phyloP scores from a whole-genome alignment of 2,888 invertebrate species.

The Lamellibrachia columna region DNA sequence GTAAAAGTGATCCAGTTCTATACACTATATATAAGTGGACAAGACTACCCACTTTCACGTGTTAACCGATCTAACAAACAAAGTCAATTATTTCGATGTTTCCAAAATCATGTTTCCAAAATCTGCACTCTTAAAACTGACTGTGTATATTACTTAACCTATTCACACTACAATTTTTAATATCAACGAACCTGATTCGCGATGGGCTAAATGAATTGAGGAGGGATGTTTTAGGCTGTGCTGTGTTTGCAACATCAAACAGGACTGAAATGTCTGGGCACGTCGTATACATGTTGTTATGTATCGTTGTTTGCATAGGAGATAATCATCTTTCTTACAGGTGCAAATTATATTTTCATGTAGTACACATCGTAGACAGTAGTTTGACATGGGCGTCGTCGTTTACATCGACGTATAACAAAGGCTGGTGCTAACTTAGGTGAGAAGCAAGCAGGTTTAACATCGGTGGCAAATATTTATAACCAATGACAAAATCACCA shows the following conservation, averaged over 20 bases:
- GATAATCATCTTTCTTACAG: slow-evolving; percentile 1
- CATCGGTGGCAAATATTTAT: not conserved
- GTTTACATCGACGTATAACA: not conserved
- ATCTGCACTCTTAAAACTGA: too few species aligned
- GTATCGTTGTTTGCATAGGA: slow-evolving; percentile 16
- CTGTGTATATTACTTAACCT: too few species aligned
- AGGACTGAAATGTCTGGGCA: not conserved
- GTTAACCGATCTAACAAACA: too few species aligned
- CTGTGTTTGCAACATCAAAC: not conserved
- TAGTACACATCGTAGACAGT: not conserved
- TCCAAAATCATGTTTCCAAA: too few species aligned
- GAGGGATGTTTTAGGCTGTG: not conserved
- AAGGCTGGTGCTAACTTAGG: not conserved
- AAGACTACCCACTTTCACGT: too few species aligned
- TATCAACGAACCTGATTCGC: too few species aligned
- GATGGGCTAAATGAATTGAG: too few species aligned
- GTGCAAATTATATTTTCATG: slow-evolving; percentile 16
- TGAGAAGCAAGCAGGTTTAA: not conserved
- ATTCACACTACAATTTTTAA: too few species aligned
- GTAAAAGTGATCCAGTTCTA: too few species aligned
- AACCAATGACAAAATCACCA: not conserved
- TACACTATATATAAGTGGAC: too few species aligned
- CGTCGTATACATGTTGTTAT: not conserved
- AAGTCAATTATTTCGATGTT: too few species aligned
- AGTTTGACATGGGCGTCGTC: not conserved